These are phyloP conservation scores for Euphonia xanthogaster DNA, from an alignment of 2,797 vertebrate species.

Conservation along the genomic window DNA sequence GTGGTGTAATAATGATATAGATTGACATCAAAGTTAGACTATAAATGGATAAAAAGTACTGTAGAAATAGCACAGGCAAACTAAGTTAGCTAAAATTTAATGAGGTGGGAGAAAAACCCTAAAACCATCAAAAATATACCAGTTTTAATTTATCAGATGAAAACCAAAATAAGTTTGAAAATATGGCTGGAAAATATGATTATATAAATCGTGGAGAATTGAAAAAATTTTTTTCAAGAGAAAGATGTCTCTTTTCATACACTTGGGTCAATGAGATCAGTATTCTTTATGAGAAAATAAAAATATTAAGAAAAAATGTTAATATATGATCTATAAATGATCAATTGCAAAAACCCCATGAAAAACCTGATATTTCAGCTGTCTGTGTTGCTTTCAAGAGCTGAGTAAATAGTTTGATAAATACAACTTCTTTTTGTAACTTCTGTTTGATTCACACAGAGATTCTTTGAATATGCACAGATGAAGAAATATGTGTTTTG, in stretches of 20 bases:
- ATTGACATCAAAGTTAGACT: background rate
- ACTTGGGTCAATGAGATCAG: background rate
- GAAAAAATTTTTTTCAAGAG: background rate
- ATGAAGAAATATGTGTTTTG: slow-evolving; percentile 34
- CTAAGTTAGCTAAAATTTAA: background rate
- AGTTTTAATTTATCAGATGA: background rate
- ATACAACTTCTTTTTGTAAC: background rate
- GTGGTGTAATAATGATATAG: background rate
- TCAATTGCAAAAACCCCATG: accelerated
- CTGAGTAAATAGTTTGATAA: background rate
- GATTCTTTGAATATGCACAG: slow-evolving; percentile 29
- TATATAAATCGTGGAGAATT: background rate
- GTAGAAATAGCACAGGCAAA: background rate
- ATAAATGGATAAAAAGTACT: background rate
- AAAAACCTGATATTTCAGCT: background rate
- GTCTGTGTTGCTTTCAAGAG: background rate
- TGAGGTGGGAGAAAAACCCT: accelerated
- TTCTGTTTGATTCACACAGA: background rate
- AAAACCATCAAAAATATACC: background rate
- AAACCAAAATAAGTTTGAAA: background rate
- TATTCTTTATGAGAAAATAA: background rate
- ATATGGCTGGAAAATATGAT: background rate
- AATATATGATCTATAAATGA: background rate
- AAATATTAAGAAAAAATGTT: background rate
- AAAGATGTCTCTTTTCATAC: background rate